Evolutionary conservation across 1,140 invertebrate species (phyloP).

Genomic region (Conopomorpha cramerella): DNA sequence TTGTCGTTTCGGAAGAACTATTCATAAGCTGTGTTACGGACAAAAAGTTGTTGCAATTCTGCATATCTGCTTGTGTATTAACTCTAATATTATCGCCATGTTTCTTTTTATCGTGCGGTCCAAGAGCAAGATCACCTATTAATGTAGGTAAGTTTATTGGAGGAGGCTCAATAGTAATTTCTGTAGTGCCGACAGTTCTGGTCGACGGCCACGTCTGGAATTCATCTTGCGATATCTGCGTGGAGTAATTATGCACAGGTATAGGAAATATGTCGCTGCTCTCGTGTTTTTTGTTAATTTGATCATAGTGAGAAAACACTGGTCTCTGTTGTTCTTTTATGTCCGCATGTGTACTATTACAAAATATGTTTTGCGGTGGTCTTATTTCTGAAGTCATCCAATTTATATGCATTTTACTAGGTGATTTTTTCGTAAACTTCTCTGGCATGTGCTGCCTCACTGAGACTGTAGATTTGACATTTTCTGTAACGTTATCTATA

Average conservation of each 20-base stretch:
- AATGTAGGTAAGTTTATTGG: slow-evolving; percentile 48
- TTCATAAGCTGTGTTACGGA: slow-evolving; percentile 53
- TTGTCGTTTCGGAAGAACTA: slow-evolving; percentile 38
- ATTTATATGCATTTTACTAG: slow-evolving; percentile 51
- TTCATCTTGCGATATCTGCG: slow-evolving; percentile 36
- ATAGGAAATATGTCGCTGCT: slow-evolving; percentile 37
- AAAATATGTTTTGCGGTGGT: slow-evolving; percentile 34
- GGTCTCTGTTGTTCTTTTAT: slow-evolving; percentile 31
- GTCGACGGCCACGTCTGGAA: slow-evolving; percentile 44
- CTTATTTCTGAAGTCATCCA: slow-evolving; percentile 54
- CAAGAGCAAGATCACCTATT: slow-evolving; percentile 45
- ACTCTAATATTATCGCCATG: slow-evolving; percentile 21
- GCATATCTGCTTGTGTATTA: slow-evolving; percentile 24
- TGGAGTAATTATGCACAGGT: slow-evolving; percentile 38
- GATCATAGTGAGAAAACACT: slow-evolving; percentile 23
- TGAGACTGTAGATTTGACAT: slow-evolving; percentile 8
- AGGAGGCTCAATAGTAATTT: slow-evolving; percentile 50
- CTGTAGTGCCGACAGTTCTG: slow-evolving; percentile 38
- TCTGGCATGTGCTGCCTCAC: slow-evolving; percentile 22
- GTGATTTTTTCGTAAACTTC: slow-evolving; percentile 48
- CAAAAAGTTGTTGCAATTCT: slow-evolving; percentile 43
- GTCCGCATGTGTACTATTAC: slow-evolving; percentile 14
- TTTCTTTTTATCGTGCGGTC: slow-evolving; percentile 50
- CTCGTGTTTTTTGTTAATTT: slow-evolving; percentile 27
- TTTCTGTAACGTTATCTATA: slow-evolving; percentile 9